Percentiles rank a stretch among this genome's conserved stretches.
These are phyloP conservation scores for Lacanobia oleracea DNA, from an alignment of 2,888 invertebrate species.

Conservation along the genomic window DNA sequence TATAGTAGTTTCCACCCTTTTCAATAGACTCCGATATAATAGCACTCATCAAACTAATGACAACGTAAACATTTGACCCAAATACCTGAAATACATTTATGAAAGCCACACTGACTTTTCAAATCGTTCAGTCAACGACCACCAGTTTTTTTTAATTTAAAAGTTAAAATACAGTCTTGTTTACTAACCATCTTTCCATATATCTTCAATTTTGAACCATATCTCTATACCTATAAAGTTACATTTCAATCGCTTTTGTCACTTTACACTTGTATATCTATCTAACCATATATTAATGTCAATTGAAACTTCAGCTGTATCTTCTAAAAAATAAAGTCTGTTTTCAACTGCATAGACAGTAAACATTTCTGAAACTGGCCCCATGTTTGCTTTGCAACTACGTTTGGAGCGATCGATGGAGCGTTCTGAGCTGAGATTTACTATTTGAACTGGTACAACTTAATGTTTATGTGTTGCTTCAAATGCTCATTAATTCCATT, in stretches of 20 bases:
- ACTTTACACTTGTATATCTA: constrained; percentile 10
- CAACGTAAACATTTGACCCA: constrained; percentile 30
- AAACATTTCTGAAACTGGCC: constrained; percentile 29
- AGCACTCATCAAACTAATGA: constrained; percentile 46
- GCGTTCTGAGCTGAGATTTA: constrained; percentile 37
- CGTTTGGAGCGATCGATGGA: constrained; percentile 51
- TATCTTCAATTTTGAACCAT: constrained; percentile 13
- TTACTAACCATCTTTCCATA: background rate
- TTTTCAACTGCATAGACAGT: constrained; percentile 16
- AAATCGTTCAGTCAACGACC: constrained; percentile 29
- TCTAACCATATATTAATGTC: constrained; percentile 10
- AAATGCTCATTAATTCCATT: background rate
- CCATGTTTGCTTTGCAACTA: constrained; percentile 46
- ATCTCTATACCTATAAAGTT: background rate
- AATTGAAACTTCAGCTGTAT: constrained; percentile 25
- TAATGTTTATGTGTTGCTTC: constrained; percentile 16
- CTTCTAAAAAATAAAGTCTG: constrained; percentile 1
- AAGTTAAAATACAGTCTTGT: constrained; percentile 21
- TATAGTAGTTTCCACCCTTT: constrained; percentile 18
- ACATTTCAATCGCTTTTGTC: background rate
- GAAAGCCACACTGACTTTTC: constrained; percentile 41
- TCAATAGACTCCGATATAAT: constrained; percentile 14
- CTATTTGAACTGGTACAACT: constrained; percentile 39
- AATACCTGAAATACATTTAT: constrained; percentile 30
- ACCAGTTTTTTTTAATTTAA: constrained; percentile 40